Conservation (phyloP, 1,140 invertebrate species). For the Euwallacea fornicatus region DNA sequence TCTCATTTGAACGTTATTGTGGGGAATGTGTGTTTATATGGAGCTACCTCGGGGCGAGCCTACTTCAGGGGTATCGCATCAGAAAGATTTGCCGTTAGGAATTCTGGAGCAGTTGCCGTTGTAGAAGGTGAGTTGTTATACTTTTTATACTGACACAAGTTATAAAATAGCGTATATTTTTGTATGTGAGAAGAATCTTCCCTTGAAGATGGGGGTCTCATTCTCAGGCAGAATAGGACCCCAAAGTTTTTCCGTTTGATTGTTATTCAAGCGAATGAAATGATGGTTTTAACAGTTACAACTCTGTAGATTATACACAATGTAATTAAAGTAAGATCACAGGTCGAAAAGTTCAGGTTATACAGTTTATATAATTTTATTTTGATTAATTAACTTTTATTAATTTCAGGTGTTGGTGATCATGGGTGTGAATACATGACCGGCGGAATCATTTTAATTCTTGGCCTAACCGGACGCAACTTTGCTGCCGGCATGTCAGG, state of each 20-base stretch:
- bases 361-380: no score
- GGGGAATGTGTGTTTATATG: constrained; percentile 98
- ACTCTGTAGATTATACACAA: no score
- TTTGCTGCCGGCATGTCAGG: constrained; percentile 85
- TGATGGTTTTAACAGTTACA: no score
- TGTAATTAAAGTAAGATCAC: no score
- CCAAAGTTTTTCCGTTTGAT: no score
- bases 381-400: constrained; percentile 55
- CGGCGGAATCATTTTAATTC: constrained; percentile 86
- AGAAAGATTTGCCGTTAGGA: constrained; percentile 96
- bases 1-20: constrained; percentile 96
- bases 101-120: constrained; percentile 93
- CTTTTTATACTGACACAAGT: no score
- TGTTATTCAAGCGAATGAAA: no score
- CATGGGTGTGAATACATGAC: constrained; percentile 99
- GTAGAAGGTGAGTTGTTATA: constrained; percentile 67
- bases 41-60: constrained; percentile 91
- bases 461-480: constrained; percentile 89
- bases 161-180: no score
- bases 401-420: constrained; percentile 91
- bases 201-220: no score
- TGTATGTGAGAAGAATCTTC: no score
- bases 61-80: constrained; percentile 97
- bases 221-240: no score
- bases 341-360: no score